Evolutionary conservation across 1,140 invertebrate genomes (phyloP), one percentile per base, ranked within the genome.

Genomic region (Drosophila nannoptera): DNA sequence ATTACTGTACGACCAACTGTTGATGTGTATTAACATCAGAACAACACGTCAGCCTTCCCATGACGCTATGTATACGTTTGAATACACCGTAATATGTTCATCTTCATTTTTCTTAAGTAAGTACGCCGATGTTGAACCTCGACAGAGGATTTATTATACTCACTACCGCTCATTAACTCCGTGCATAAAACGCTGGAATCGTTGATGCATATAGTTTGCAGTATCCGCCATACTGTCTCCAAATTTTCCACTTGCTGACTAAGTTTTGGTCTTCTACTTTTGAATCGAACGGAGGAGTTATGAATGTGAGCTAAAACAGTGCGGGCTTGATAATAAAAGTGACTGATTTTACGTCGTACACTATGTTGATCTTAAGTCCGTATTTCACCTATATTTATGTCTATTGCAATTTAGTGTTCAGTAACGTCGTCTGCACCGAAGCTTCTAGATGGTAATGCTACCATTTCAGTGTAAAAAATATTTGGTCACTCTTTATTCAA

Each of bases 101-200:
- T 4, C 22, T 29, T 4, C 12, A 9, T 11, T 31, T 11, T 14
- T 12, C n/a, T 45, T 5, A 22, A 7, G 31, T 9, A 43, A 9
- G 2, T 36, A 38, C 8, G 12, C 5, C 5, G 45, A 63, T 22
- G 29, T 62, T 42, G 42, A 31, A 43, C 35, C 42, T 9, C 35
- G 48, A 61, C n/a, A 2, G 9, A 29, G 32, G 9, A n/a, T 32
- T 4, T 40, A 49, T 49, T 40, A 53, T 67, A 75, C 87, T 88
- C 40, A 88, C 87, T 88, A 88, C 38, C 87, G 74, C 29, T 88
- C 67, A 36, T 72, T 45, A 7, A 88, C 56, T n/a, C 87, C 87
- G 35, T 70, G 61, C 14, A 83, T 48, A 42, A 88, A 83, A 7
- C 55, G 66, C 33, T 88, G 66, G 38, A 87, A 73, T 49, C 81